These are phyloP conservation scores for Tromatobia lineatoria DNA, from an alignment of 2,888 invertebrate species.

Conservation along the genomic window DNA sequence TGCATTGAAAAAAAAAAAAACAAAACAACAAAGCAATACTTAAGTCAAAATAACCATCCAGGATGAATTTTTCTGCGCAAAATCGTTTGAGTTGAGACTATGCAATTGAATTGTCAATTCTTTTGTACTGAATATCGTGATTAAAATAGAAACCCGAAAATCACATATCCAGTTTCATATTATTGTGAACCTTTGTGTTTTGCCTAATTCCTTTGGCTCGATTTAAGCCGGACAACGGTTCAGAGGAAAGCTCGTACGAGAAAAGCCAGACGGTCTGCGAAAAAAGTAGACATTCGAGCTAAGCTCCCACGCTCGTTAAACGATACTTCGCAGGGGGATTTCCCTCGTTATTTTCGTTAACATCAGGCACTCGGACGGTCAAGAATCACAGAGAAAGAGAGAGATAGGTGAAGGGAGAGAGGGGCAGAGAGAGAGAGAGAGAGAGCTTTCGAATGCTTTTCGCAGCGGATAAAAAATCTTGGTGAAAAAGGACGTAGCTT, in stretches of 20 bases:
- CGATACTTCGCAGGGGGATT: conserved; percentile 32
- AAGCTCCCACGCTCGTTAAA: conserved; percentile 31
- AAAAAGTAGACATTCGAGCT: conserved; percentile 21
- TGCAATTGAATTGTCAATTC: too few species aligned
- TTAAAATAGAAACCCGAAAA: not conserved
- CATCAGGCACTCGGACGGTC: conserved; percentile 25
- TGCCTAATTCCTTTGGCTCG: not conserved
- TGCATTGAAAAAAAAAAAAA: too few species aligned
- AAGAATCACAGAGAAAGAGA: conserved; percentile 25
- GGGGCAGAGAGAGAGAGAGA: not conserved
- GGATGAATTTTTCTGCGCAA: too few species aligned
- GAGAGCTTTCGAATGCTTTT: not conserved
- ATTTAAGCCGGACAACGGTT: not conserved
- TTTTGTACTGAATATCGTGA: not conserved
- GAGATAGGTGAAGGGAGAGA: not conserved
- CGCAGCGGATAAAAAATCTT: conserved; percentile 20
- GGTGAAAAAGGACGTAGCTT: conserved; percentile 13
- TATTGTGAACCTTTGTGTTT: not conserved
- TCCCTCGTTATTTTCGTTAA: conserved; percentile 41
- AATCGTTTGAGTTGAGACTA: too few species aligned
- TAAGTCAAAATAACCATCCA: too few species aligned
- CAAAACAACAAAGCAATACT: too few species aligned
- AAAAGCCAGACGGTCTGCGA: conserved; percentile 12
- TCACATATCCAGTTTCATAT: not conserved
- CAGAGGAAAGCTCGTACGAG: not conserved